Evolutionary conservation across 2,797 vertebrate genomes (phyloP).

Genomic region (Hypotaenidia okinawae): DNA sequence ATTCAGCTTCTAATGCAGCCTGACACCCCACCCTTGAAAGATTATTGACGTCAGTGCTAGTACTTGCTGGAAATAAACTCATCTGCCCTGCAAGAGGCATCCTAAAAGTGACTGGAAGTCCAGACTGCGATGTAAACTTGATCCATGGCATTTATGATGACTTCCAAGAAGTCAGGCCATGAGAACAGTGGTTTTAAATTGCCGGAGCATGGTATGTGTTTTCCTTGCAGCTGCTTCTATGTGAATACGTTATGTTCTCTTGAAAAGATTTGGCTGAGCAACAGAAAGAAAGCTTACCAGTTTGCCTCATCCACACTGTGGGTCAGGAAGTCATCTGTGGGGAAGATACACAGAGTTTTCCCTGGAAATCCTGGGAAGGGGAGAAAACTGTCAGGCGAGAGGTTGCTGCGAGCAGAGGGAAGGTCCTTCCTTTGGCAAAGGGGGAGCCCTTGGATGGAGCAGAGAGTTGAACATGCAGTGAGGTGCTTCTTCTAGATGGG

Average conservation of each 20-base stretch:
- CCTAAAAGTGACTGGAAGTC: neutral
- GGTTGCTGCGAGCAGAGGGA: neutral
- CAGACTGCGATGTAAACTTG: neutral
- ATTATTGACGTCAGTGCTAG: neutral
- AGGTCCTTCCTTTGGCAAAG: neutral
- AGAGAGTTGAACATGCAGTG: neutral
- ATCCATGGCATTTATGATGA: neutral
- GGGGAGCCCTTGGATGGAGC: neutral
- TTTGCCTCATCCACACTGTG: rapidly evolving
- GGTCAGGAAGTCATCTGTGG: neutral
- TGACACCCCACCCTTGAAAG: neutral
- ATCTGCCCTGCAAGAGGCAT: neutral
- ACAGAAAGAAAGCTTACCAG: neutral
- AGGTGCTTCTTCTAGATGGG: neutral
- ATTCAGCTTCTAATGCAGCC: neutral
- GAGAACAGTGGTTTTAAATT: conserved; percentile 29
- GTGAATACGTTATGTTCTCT: neutral
- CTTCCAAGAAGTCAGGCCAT: conserved; percentile 28
- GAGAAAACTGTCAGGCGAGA: neutral
- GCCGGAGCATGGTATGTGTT: conserved; percentile 24
- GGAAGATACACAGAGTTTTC: neutral
- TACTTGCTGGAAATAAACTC: neutral
- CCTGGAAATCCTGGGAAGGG: neutral
- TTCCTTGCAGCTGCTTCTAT: conserved; percentile 3
- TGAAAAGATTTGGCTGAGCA: conserved; percentile 3